Evolutionary conservation across 2,888 invertebrate species (phyloP).

Genomic region (Suillia variegata): DNA sequence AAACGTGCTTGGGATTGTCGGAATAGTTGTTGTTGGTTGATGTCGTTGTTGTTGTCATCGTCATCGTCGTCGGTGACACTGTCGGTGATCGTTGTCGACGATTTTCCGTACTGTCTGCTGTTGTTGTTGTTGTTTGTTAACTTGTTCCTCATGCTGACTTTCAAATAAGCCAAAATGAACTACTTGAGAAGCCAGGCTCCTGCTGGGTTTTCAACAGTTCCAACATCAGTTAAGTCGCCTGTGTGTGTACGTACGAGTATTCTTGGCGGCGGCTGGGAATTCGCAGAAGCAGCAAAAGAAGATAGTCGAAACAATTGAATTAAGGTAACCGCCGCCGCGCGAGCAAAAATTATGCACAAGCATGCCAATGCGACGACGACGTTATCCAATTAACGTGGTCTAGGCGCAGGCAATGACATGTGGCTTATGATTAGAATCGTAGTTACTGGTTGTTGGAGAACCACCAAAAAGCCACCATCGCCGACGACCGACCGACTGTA

Average conservation of each 20-base stretch:
- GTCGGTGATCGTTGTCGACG: background rate
- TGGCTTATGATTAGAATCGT: constrained; percentile 52
- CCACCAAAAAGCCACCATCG: constrained; percentile 40
- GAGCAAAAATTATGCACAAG: constrained; percentile 16
- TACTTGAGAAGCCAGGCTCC: constrained; percentile 12
- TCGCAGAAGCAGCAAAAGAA: background rate
- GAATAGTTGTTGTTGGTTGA: background rate
- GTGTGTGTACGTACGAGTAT: no score
- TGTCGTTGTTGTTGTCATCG: background rate
- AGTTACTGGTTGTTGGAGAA: background rate
- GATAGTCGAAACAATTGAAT: constrained; percentile 15
- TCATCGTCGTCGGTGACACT: constrained; percentile 3
- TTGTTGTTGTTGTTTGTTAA: background rate
- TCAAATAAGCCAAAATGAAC: constrained; percentile 18
- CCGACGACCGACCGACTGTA: background rate
- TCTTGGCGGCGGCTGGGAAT: background rate
- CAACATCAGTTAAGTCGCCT: constrained; percentile 6
- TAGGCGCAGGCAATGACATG: constrained; percentile 23
- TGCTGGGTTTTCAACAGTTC: constrained; percentile 15
- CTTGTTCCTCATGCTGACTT: background rate
- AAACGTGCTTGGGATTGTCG: constrained; percentile 11
- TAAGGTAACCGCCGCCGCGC: background rate
- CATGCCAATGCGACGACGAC: background rate
- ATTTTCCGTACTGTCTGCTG: no score
- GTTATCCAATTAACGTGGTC: constrained; percentile 17